A percentile compares a stretch with the other conserved stretches of the same genome.
These are phyloP conservation scores for Pachyuromys duprasi DNA, from an alignment of 2,797 vertebrate species.

Conservation along the genomic window DNA sequence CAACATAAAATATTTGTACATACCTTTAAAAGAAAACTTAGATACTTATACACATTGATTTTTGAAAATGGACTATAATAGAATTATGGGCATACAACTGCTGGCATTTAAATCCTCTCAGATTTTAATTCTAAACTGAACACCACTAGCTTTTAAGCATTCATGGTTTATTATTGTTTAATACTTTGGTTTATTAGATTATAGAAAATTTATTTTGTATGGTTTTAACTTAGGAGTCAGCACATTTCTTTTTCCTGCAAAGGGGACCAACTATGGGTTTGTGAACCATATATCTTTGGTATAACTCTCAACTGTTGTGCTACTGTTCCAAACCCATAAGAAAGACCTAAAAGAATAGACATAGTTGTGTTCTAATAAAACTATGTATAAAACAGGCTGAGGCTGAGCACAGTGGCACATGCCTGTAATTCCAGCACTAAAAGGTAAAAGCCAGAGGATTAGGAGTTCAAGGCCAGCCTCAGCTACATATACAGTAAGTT, in stretches of 20 bases:
- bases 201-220: background rate
- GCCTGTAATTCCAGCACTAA: background rate
- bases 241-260: background rate
- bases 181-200: background rate
- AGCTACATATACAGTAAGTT: background rate
- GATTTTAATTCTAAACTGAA: slow-evolving; percentile 33
- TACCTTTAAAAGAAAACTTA: slow-evolving; percentile 3
- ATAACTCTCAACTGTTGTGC: background rate
- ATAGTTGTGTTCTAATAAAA: background rate
- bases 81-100: background rate
- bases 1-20: slow-evolving; percentile 9
- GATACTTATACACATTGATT: background rate
- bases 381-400: background rate
- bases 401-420: background rate
- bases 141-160: background rate
- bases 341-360: background rate
- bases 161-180: background rate
- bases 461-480: background rate
- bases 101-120: slow-evolving; percentile 7
- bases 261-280: background rate
- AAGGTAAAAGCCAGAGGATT: background rate
- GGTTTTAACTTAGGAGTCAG: background rate
- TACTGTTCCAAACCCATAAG: background rate
- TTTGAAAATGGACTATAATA: background rate
- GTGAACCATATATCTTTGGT: background rate